A percentile compares a stretch with the other conserved stretches of the same genome.
Conservation (phyloP, 2,113 vertebrate species). For the Coptodon bakossiorum region DNA sequence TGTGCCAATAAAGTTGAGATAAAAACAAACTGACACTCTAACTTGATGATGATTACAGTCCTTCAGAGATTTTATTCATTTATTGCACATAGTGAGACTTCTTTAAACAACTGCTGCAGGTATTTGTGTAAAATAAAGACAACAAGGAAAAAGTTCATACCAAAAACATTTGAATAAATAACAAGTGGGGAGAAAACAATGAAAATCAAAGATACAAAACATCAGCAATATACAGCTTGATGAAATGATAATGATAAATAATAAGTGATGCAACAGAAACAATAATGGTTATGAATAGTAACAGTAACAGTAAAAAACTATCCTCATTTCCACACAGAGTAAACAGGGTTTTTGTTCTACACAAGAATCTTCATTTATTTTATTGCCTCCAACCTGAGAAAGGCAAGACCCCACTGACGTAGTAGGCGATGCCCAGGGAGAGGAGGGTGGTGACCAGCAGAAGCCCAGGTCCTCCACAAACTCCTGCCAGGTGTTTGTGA, state of each 20-base stretch:
- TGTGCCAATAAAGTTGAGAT: no score
- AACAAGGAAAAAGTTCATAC: neutral
- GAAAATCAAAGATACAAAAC: neutral
- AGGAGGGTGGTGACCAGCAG: conserved; percentile 95
- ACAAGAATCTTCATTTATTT: neutral
- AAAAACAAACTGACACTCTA: no score
- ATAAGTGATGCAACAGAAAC: no score
- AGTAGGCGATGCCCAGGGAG: conserved; percentile 91
- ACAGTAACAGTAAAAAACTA: no score
- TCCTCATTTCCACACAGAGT: no score
- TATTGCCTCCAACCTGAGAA: conserved; percentile 65
- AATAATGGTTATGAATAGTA: no score
- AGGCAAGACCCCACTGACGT: conserved; percentile 92
- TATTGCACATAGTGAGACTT: fast-evolving
- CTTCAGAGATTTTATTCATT: neutral
- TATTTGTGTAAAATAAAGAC: neutral
- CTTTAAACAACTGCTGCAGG: neutral
- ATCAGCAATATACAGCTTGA: conserved; percentile 22
- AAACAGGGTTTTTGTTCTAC: neutral
- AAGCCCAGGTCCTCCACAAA: conserved; percentile 98
- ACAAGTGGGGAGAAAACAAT: neutral
- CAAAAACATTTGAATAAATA: neutral
- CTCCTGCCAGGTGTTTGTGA: conserved; percentile 96
- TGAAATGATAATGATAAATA: no score
- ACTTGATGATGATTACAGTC: no score